Evolutionary conservation across 2,113 vertebrate species (phyloP).

Genomic region (Microtus oregoni): DNA sequence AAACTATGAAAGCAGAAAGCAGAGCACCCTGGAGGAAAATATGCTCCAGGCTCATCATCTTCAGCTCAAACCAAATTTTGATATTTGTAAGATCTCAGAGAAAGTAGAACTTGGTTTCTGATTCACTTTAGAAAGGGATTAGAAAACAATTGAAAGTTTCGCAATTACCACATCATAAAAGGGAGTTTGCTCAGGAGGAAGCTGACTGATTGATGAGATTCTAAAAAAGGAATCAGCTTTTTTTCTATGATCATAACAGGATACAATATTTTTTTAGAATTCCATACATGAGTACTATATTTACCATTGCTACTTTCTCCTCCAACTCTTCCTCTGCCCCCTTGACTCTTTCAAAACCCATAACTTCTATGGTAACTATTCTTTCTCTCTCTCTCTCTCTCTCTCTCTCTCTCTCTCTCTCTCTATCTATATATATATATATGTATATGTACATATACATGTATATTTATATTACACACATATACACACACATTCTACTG

Average conservation of each 20-base stretch:
- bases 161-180: not conserved
- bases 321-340: not conserved
- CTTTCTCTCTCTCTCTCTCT: not conserved
- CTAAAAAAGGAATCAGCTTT: not conserved
- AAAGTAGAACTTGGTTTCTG: not conserved
- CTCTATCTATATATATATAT: too few species aligned
- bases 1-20: not conserved
- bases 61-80: not conserved
- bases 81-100: not conserved
- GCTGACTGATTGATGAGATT: not conserved
- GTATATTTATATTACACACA: too few species aligned
- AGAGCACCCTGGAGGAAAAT: not conserved
- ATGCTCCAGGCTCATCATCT: not conserved
- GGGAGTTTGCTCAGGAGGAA: not conserved
- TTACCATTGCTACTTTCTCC: not conserved
- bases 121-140: not conserved
- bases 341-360: not conserved
- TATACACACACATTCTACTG: not conserved
- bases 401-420: not conserved
- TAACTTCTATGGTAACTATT: not conserved
- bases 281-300: not conserved
- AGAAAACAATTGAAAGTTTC: not conserved
- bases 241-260: not conserved
- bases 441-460: too few species aligned
- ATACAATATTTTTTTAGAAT: not conserved